Base-by-base conservation (phyloP, 2,888 invertebrate genomes). In the Hypercompe scribonia region DNA sequence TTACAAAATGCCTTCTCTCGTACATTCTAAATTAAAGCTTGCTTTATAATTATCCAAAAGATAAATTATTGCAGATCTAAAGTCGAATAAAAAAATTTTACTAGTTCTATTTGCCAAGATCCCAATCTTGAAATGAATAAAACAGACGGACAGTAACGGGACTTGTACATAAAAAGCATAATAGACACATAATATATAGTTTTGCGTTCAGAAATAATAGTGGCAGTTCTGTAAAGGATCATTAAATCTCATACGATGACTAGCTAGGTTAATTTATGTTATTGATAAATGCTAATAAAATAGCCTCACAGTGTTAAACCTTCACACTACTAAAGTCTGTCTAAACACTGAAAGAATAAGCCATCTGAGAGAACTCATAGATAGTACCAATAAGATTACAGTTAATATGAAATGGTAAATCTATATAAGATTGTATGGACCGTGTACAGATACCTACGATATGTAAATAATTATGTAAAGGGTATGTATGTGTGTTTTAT, bases 401-500 rank as follows among this genome's bases (percentile, higher is more conserved):
- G 63, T 63, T 68, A 21, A 68, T 63, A 63, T 68, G 42, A 18
- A 46, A 24, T 66, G 28, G 15, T 31, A 42, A 69, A 46, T 46
- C n/a, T 42, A 66, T 28, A 34, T 64, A 54, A 11, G 18, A 67
- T 72, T 72, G 68, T 68, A 72, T 68, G 68, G 68, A 36, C 68
- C 36, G 66, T 39, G 65, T 68, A 65, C 68, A 58, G 24, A 24
- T n/a, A 71, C n/a, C 54, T 70, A 71, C 39, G 24, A 74, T 63
- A 72, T 83, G 81, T 84, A 81, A 75, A 83, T 84, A 84, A 34
- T 67, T 65, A 76, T 77, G 79, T 82, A 75, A 75, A 75, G 64
- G 65, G 65, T 63, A 68, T 75, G 71, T 64, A 28, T 54, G 68
- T 46, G 4, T 54, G 73, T 70, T 71, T 70, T 81, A 79, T 75